A percentile compares a stretch with the other conserved stretches of the same genome.
phyloP scores from a whole-genome alignment of 2,888 invertebrate genomes.

The Alloscopus bannaensis region DNA sequence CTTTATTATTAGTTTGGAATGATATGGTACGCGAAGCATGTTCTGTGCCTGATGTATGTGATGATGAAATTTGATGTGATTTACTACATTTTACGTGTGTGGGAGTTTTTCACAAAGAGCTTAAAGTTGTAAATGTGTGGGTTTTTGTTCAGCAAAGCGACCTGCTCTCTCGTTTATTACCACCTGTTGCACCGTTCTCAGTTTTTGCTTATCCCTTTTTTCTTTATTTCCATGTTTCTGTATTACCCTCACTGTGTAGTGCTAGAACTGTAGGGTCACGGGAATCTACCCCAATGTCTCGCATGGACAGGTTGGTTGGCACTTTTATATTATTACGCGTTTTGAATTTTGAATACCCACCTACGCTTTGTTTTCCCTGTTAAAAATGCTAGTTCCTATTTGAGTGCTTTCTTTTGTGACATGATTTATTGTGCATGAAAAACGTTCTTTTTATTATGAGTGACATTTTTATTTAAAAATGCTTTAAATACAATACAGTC shows the following conservation, averaged over 20 bases:
- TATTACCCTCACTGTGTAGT: conserved; percentile 42
- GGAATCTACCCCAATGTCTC: conserved; percentile 70
- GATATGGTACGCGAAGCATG: too few relatives aligned
- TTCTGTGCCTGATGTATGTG: too few relatives aligned
- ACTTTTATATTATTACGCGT: too few relatives aligned
- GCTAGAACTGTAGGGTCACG: conserved; percentile 66
- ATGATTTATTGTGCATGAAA: not conserved
- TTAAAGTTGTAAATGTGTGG: too few relatives aligned
- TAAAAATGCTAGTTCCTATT: not conserved
- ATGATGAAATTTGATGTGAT: too few relatives aligned
- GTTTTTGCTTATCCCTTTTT: conserved; percentile 6
- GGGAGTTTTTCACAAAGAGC: too few relatives aligned
- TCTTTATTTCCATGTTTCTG: conserved; percentile 29
- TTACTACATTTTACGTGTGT: too few relatives aligned
- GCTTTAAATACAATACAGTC: conserved; percentile 82
- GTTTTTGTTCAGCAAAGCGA: too few relatives aligned
- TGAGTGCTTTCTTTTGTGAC: not conserved
- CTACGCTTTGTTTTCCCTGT: conserved; percentile 61
- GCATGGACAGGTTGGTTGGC: conserved; percentile 72
- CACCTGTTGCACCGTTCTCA: not conserved
- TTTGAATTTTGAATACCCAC: too few relatives aligned
- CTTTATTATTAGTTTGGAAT: too few relatives aligned
- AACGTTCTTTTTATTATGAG: not conserved
- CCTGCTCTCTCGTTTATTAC: too few relatives aligned
- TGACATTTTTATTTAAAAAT: not conserved